Percentiles rank a stretch among this genome's conserved stretches.
These are phyloP conservation scores for Spatulosminthurus flaviceps DNA, from an alignment of 2,888 invertebrate genomes.

Conservation along the genomic window DNA sequence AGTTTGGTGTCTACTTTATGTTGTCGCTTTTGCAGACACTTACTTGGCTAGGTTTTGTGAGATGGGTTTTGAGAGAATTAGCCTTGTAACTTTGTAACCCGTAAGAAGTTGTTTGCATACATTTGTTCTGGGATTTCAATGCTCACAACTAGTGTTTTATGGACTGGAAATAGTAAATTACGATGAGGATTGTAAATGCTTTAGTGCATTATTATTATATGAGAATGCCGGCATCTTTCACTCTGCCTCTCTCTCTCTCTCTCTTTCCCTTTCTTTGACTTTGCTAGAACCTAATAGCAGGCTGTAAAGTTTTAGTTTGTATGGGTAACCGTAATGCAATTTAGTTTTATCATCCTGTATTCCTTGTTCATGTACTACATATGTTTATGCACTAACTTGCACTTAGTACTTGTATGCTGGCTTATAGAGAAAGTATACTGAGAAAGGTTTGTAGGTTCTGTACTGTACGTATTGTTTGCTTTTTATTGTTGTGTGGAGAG, in stretches of 20 bases:
- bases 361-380: neutral
- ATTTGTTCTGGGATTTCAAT: slow-evolving; percentile 41
- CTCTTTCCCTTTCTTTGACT: neutral
- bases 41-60: slow-evolving; percentile 11
- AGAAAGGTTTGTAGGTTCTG: too few species aligned
- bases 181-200: slow-evolving; percentile 32
- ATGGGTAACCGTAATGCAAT: neutral
- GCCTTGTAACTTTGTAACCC: slow-evolving; percentile 20
- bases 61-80: neutral
- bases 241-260: neutral
- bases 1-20: neutral
- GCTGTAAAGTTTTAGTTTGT: neutral
- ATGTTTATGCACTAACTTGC: too few species aligned
- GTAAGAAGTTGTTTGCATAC: slow-evolving; percentile 26
- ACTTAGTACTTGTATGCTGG: too few species aligned
- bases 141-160: slow-evolving; percentile 44
- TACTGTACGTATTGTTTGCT: too few species aligned
- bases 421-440: too few species aligned
- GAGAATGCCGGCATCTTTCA: slow-evolving; percentile 10
- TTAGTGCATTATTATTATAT: slow-evolving; percentile 16
- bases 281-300: neutral
- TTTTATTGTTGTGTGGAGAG: neutral
- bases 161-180: slow-evolving; percentile 44
- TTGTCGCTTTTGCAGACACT: slow-evolving; percentile 2
- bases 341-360: neutral